Conservation (phyloP, 2,113 vertebrate species). For the Nothocercus julius region DNA sequence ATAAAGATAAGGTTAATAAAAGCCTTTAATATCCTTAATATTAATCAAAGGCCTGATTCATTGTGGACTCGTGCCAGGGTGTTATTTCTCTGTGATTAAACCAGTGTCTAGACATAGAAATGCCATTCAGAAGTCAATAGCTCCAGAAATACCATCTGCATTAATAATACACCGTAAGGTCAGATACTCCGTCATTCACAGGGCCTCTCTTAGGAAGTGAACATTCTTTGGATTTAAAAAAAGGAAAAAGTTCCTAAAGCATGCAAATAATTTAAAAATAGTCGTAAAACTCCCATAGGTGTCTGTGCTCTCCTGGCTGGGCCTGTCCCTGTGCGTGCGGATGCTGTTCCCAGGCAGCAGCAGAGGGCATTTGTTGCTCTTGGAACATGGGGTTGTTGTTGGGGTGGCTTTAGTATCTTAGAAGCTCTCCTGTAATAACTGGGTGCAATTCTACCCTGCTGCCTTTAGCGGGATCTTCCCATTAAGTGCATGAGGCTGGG, state of each 20-base stretch:
- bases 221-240: not conserved
- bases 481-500: not conserved
- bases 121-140: conserved; percentile 42
- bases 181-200: not conserved
- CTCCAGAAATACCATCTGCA: conserved; percentile 41
- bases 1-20: conserved; percentile 5
- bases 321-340: fast-evolving
- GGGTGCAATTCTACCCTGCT: not conserved
- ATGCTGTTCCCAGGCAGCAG: not conserved
- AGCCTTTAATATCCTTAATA: conserved; percentile 56
- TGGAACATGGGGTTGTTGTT: not conserved
- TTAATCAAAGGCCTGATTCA: conserved; percentile 40
- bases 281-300: not conserved
- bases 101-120: conserved; percentile 58
- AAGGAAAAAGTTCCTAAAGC: not conserved
- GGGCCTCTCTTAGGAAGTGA: not conserved
- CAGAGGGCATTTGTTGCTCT: not conserved
- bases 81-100: conserved; percentile 58
- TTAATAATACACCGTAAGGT: conserved; percentile 6
- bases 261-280: not conserved
- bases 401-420: not conserved
- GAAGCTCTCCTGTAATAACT: not conserved
- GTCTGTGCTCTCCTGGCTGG: not conserved
- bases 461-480: not conserved
- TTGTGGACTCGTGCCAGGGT: conserved; percentile 6